Conservation (phyloP, 2,113 vertebrate species). For the Perccottus glenii region DNA sequence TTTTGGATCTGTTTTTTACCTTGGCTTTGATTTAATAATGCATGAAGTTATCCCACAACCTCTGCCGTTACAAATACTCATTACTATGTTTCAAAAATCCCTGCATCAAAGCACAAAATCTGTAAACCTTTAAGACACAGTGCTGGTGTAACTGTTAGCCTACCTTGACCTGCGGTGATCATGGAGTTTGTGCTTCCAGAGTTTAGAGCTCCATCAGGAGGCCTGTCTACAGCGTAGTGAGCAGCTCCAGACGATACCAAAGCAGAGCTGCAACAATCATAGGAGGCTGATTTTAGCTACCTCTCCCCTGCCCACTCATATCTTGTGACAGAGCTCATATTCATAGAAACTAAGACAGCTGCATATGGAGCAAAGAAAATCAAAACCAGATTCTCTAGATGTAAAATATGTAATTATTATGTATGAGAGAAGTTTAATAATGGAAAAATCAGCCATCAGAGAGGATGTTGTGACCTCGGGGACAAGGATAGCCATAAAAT, state of each 20-base stretch:
- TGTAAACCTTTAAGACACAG: background rate
- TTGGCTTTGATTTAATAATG: background rate
- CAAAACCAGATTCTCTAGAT: conserved; percentile 34
- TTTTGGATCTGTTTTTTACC: background rate
- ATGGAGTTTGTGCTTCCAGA: conserved; percentile 61
- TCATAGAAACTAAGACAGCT: conserved; percentile 63
- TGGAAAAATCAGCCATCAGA: background rate
- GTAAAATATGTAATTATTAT: conserved; percentile 9
- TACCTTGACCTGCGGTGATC: conserved; percentile 76
- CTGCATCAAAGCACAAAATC: conserved; percentile 6
- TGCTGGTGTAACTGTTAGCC: conserved; percentile 4
- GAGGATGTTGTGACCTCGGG: background rate
- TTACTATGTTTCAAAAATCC: conserved; percentile 23
- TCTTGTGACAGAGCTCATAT: conserved; percentile 78
- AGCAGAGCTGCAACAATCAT: conserved; percentile 66
- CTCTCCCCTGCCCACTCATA: conserved; percentile 69
- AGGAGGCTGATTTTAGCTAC: conserved; percentile 73
- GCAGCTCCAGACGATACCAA: conserved; percentile 59
- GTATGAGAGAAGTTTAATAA: conserved; percentile 3
- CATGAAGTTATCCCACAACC: conserved; percentile 14
- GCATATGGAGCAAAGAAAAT: conserved; percentile 44
- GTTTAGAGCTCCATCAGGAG: conserved; percentile 72
- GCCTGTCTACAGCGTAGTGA: conserved; percentile 63
- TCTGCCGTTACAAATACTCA: conserved; percentile 56
- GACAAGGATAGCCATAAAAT: background rate